A percentile compares a stretch with the other conserved stretches of the same genome.
Conservation (phyloP, 2,113 vertebrate species). For the Polypterus senegalus region DNA sequence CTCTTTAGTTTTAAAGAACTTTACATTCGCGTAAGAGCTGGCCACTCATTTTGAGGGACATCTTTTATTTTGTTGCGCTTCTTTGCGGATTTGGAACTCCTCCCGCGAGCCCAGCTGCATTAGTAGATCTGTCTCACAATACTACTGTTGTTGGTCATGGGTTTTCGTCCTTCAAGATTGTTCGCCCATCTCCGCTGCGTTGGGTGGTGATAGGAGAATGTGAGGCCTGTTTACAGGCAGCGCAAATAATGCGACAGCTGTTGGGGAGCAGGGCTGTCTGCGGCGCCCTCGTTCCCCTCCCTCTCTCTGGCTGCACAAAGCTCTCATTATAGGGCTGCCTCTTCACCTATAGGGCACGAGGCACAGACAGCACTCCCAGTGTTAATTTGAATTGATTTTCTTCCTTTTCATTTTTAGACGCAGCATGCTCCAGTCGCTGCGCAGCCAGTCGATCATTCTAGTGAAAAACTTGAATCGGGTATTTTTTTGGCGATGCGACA, state of each 20-base stretch:
- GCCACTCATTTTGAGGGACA: too few species aligned
- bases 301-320: slow-evolving; percentile 1
- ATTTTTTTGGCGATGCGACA: too few species aligned
- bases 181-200: slow-evolving; percentile 77
- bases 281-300: background rate
- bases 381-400: slow-evolving; percentile 3
- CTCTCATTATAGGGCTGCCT: slow-evolving; percentile 3
- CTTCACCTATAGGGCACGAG: slow-evolving; percentile 7
- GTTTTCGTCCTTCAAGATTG: slow-evolving; percentile 61
- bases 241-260: slow-evolving; percentile 87
- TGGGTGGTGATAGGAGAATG: slow-evolving; percentile 60
- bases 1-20: too few species aligned
- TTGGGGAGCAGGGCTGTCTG: slow-evolving; percentile 26
- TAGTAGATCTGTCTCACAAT: slow-evolving; percentile 68
- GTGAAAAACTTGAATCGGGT: too few species aligned
- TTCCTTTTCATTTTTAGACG: background rate
- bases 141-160: slow-evolving; percentile 73
- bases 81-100: slow-evolving; percentile 25
- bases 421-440: too few species aligned
- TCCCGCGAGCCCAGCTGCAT: slow-evolving; percentile 63
- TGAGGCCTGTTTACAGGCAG: slow-evolving; percentile 76
- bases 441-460: too few species aligned
- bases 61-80: too few species aligned
- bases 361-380: slow-evolving; percentile 1
- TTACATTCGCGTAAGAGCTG: too few species aligned